Evolutionary conservation across 2,888 invertebrate species (phyloP).

Genomic region (Arrhopalites spinosus): DNA sequence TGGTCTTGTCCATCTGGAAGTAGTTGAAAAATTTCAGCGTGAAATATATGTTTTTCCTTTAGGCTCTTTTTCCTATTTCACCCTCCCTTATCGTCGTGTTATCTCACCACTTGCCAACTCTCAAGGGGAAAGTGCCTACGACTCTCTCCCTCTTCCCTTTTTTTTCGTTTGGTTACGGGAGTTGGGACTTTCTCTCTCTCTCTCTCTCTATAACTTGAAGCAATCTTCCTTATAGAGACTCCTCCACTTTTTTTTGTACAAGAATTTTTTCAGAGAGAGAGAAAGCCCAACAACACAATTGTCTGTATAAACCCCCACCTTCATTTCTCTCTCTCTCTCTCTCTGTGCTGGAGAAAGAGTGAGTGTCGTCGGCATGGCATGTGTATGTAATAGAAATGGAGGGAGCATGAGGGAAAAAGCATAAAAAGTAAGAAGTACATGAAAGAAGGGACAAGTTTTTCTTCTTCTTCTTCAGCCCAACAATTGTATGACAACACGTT

Average conservation of each 20-base stretch:
- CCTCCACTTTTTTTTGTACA: too few species aligned
- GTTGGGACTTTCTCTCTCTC: not conserved
- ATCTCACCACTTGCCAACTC: conserved; percentile 46
- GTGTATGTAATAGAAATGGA: too few species aligned
- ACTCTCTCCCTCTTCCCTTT: conserved; percentile 12
- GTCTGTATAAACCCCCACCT: not conserved
- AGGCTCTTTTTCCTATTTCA: conserved; percentile 37
- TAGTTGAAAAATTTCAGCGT: conserved; percentile 34
- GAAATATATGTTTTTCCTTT: conserved; percentile 37
- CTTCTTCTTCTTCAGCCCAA: too few species aligned
- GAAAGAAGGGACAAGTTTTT: too few species aligned
- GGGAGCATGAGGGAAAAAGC: too few species aligned
- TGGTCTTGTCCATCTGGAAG: conserved; percentile 31
- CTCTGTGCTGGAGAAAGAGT: not conserved
- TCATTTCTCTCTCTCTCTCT: not conserved
- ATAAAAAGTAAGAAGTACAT: too few species aligned
- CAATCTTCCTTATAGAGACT: too few species aligned
- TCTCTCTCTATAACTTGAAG: not conserved
- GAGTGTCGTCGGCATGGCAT: too few species aligned
- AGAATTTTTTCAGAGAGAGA: not conserved
- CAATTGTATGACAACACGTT: too few species aligned
- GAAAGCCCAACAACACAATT: not conserved
- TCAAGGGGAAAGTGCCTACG: conserved; percentile 40
- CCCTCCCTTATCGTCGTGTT: conserved; percentile 41
- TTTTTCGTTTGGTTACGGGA: too few species aligned